phyloP scores from a whole-genome alignment of 2,797 vertebrate species.

The Anguilla obscura region DNA sequence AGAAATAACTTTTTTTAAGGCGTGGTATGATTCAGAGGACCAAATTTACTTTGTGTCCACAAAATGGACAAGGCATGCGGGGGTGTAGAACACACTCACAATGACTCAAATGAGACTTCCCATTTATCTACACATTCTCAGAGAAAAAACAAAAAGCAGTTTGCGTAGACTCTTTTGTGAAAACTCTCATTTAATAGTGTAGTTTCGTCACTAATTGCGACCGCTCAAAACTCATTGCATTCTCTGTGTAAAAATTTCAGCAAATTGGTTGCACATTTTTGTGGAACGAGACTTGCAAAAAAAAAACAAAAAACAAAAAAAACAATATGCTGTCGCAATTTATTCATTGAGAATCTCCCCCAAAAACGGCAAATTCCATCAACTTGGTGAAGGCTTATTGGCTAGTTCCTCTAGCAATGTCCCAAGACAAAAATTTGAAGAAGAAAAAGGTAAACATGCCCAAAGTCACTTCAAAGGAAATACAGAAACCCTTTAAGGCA shows the following conservation, averaged over 20 bases:
- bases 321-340: neutral
- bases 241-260: neutral
- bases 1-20: too few relatives aligned
- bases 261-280: neutral
- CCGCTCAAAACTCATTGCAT: neutral
- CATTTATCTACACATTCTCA: too few relatives aligned
- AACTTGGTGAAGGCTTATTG: neutral
- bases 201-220: neutral
- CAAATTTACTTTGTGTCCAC: too few relatives aligned
- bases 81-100: too few relatives aligned
- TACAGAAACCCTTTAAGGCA: constrained; percentile 47
- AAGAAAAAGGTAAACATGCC: constrained; percentile 46
- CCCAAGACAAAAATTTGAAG: neutral
- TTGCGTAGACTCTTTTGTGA: too few relatives aligned
- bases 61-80: too few relatives aligned
- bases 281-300: neutral
- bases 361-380: neutral
- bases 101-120: too few relatives aligned
- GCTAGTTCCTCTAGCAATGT: neutral
- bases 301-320: neutral
- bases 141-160: too few relatives aligned
- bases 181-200: neutral
- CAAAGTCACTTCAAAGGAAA: constrained; percentile 52
- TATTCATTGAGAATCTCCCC: neutral
- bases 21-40: too few relatives aligned